phyloP scores from a whole-genome alignment of 2,797 vertebrate genomes.

The Microcaecilia unicolor region DNA sequence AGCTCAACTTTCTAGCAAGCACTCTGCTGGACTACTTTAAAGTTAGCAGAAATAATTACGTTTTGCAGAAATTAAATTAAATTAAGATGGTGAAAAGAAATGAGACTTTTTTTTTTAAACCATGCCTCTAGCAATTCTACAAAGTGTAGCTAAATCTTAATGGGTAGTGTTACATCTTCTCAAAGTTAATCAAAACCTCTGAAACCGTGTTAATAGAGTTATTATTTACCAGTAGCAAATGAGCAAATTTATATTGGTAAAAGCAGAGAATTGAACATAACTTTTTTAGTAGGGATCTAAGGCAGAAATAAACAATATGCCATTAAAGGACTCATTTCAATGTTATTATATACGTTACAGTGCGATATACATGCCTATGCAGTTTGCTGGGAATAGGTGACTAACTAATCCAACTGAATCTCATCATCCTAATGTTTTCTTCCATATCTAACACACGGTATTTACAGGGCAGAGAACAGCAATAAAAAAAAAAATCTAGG shows the following conservation, averaged over 20 bases:
- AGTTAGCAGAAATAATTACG: slow-evolving; percentile 28
- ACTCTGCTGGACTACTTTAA: slow-evolving; percentile 10
- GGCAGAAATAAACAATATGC: slow-evolving; percentile 14
- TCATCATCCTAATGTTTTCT: no score
- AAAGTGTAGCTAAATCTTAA: slow-evolving; percentile 38
- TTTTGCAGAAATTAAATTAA: slow-evolving; percentile 20
- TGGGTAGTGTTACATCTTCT: slow-evolving; percentile 22
- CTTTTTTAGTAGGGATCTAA: slow-evolving; percentile 35
- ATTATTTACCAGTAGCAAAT: slow-evolving; percentile 38
- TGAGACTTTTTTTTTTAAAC: slow-evolving; percentile 6
- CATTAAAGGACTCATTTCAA: no score
- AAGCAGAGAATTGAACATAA: slow-evolving; percentile 20
- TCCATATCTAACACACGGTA: no score
- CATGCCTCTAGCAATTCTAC: slow-evolving; percentile 25
- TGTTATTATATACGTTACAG: no score
- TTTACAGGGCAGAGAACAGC: no score
- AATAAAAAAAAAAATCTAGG: no score
- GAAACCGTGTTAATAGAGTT: slow-evolving; percentile 31
- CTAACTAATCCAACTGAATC: no score
- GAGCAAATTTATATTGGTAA: slow-evolving; percentile 34
- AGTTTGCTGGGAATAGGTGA: no score
- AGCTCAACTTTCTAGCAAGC: no score
- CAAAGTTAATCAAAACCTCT: slow-evolving; percentile 39
- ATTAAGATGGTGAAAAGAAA: slow-evolving; percentile 27
- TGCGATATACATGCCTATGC: no score